Evolutionary conservation across 2,888 invertebrate species (phyloP).

Genomic region (Ormyrus rosae): DNA sequence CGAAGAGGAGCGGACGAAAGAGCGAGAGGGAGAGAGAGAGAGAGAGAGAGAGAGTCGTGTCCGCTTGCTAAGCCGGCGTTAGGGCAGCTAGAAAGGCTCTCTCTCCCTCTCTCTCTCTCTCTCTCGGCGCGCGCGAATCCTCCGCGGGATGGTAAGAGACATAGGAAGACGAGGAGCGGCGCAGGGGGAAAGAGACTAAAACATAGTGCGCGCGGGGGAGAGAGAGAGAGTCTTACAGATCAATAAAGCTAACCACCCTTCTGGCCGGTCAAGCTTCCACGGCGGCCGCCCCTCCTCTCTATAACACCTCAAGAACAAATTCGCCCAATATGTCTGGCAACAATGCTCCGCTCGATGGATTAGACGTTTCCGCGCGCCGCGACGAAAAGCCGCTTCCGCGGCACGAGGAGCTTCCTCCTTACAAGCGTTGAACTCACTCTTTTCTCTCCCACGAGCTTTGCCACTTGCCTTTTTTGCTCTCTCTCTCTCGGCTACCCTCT

Average conservation of each 20-base stretch:
- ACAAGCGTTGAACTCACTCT: slow-evolving; percentile 50
- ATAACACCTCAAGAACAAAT: slow-evolving; percentile 74
- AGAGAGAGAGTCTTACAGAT: slow-evolving; percentile 73
- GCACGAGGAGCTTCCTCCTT: slow-evolving; percentile 28
- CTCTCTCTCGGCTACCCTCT: slow-evolving; percentile 7
- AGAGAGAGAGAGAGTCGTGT: slow-evolving; percentile 59
- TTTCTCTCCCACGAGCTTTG: slow-evolving; percentile 16
- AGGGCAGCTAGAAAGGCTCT: slow-evolving; percentile 33
- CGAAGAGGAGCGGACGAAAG: slow-evolving; percentile 30
- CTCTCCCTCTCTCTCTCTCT: slow-evolving; percentile 3
- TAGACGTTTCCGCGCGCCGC: slow-evolving; percentile 67
- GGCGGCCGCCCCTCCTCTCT: slow-evolving; percentile 53
- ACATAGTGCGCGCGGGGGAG: slow-evolving; percentile 66
- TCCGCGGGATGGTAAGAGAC: slow-evolving; percentile 60
- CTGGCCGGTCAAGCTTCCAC: slow-evolving; percentile 63
- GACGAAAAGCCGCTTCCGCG: slow-evolving; percentile 22
- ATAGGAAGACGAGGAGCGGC: neutral
- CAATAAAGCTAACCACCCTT: slow-evolving; percentile 76
- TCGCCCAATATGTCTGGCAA: slow-evolving; percentile 73
- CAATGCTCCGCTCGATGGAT: slow-evolving; percentile 71
- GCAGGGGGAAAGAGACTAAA: slow-evolving; percentile 23
- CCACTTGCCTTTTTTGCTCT: slow-evolving; percentile 25
- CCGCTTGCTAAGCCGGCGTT: slow-evolving; percentile 44
- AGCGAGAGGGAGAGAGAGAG: slow-evolving; percentile 56
- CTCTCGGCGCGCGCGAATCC: slow-evolving; percentile 48